Evolutionary conservation across 2,888 invertebrate genomes (phyloP).

Genomic region (Leucophenga maculata): DNA sequence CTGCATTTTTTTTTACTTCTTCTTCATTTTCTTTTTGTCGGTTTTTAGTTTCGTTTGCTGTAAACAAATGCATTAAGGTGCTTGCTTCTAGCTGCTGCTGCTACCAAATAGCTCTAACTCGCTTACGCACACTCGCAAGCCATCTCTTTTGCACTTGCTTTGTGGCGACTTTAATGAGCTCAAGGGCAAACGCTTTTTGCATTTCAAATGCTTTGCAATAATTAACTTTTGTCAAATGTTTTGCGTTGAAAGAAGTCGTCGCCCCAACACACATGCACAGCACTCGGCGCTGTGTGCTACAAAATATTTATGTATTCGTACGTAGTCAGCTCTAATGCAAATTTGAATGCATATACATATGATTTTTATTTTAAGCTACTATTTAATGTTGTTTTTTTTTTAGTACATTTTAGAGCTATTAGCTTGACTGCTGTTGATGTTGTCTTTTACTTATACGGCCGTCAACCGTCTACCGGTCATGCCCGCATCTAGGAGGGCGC

Average conservation of each 20-base stretch:
- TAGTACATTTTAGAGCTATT: constrained; percentile 1
- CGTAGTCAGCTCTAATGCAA: neutral
- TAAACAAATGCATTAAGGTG: constrained; percentile 9
- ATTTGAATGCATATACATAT: neutral
- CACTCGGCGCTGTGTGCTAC: no score
- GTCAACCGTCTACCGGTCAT: no score
- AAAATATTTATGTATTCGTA: constrained; percentile 40
- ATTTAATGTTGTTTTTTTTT: neutral
- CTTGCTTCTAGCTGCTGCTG: neutral
- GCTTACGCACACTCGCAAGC: no score
- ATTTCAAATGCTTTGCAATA: constrained; percentile 46
- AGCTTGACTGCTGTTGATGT: neutral
- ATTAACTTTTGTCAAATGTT: constrained; percentile 19
- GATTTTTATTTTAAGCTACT: neutral
- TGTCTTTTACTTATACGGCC: no score
- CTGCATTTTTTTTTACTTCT: constrained; percentile 30
- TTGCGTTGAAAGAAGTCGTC: constrained; percentile 4
- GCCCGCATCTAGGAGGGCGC: no score
- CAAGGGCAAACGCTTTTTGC: constrained; percentile 44
- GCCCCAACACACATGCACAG: no score
- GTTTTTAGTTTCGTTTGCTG: constrained; percentile 25
- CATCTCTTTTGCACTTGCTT: no score
- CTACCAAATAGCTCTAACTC: neutral
- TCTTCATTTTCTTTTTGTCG: neutral
- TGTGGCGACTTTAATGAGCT: constrained; percentile 49